A percentile compares a stretch with the other conserved stretches of the same genome.
These are phyloP conservation scores for Pampus argenteus DNA, from an alignment of 2,797 vertebrate species.

Conservation along the genomic window DNA sequence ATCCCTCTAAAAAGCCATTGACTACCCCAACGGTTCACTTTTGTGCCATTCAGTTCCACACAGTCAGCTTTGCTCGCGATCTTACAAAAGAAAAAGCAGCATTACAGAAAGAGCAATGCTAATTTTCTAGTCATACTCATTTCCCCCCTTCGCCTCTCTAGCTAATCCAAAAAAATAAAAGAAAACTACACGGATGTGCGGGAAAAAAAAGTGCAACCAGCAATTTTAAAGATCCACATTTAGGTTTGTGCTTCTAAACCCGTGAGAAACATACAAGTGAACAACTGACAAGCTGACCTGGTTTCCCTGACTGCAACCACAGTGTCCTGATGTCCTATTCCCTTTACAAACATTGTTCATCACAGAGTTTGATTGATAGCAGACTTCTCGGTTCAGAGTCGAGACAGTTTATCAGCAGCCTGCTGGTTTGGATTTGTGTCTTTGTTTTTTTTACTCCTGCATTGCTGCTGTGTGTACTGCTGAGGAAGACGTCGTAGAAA, in stretches of 20 bases:
- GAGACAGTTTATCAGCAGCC: conserved; percentile 35
- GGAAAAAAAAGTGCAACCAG: conserved; percentile 17
- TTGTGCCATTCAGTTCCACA: not conserved
- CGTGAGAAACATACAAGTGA: conserved; percentile 51
- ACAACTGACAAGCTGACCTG: conserved; percentile 64
- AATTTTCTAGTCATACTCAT: not conserved
- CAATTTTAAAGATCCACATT: no score
- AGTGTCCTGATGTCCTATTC: conserved; percentile 53
- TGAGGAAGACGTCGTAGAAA: not conserved
- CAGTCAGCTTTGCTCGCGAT: conserved; percentile 11
- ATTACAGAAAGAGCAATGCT: conserved; percentile 22
- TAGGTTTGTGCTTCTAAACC: conserved; percentile 62
- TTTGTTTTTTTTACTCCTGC: conserved; percentile 11
- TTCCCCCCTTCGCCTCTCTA: not conserved
- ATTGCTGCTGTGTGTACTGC: not conserved
- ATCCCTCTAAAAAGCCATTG: conserved; percentile 9
- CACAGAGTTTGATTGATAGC: conserved; percentile 62
- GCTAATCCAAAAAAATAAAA: conserved; percentile 40
- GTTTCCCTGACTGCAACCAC: conserved; percentile 46
- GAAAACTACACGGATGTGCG: conserved; percentile 18
- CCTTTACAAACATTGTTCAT: conserved; percentile 55
- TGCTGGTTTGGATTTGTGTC: conserved; percentile 14
- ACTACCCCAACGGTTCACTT: not conserved
- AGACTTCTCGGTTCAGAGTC: conserved; percentile 6
- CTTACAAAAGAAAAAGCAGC: conserved; percentile 25